Evolutionary conservation across 2,797 vertebrate species (phyloP), one percentile per base, ranked within the genome.

Genomic region (Crocodylus rhombifer): DNA sequence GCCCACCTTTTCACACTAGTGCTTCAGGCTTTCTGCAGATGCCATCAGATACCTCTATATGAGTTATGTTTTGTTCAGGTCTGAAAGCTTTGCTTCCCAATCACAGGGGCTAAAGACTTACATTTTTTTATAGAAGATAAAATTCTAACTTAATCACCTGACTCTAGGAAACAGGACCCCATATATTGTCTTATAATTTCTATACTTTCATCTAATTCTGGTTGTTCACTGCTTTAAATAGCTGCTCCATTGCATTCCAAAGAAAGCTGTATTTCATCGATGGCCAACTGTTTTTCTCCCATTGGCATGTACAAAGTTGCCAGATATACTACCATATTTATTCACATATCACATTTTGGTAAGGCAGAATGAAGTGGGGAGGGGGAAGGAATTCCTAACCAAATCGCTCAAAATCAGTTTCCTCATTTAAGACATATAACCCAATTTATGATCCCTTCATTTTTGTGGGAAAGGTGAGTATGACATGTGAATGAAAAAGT

Each of bases 91-190:
- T 94, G 81, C 80, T 89, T 12, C 58, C n/a, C 25, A 92, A 87
- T 30, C 87, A 91, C 63, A 92, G 51, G 36, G 93, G 88, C 84
- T 84, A 92, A 91, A 95, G 93, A 65, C 77, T 84, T 93, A 84
- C 80, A 36, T 36, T 86, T 84, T 93, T 94, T 89, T 92, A 97
- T 95, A 94, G 77, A 93, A 96, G 95, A 96, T 93, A 88, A 96
- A 92, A 92, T 94, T 93, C 91, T 57, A 13, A 33, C 93, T 94
- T 96, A 94, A 97, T 95, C 95, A 87, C 82, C 63, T 95, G 92
- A 91, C 95, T 96, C 95, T 67, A 95, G 62, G 88, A 95, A 11
- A 20, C 33, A 30, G 36, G 33, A 14, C 21, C 21, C 33, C 15
- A 25, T 14, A 36, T 36, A 71, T 71, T 33, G 67, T 12, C 21